These are phyloP conservation scores for Arrhopalites spinosus DNA, from an alignment of 2,888 invertebrate genomes.

Conservation along the genomic window DNA sequence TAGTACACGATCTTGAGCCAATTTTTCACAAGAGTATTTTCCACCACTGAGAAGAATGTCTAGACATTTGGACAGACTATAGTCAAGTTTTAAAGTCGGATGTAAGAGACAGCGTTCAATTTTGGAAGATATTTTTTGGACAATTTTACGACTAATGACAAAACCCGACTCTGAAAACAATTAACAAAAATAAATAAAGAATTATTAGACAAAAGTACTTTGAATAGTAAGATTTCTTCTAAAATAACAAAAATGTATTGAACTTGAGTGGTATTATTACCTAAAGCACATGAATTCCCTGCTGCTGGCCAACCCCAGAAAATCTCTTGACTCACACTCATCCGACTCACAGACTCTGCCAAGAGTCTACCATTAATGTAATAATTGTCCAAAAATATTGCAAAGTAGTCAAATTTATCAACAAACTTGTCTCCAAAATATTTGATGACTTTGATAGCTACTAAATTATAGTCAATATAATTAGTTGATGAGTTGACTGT, in stretches of 20 bases:
- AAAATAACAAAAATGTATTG: no score
- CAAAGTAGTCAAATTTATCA: conserved; percentile 91
- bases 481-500: not conserved
- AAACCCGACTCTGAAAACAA: conserved; percentile 42
- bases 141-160: conserved; percentile 39
- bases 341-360: conserved; percentile 71
- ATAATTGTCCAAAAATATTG: conserved; percentile 80
- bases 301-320: conserved; percentile 71
- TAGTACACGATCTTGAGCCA: not conserved
- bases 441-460: conserved; percentile 70
- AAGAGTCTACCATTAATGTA: conserved; percentile 82
- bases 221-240: no score
- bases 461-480: not conserved
- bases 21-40: not conserved
- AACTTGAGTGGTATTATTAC: no score
- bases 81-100: not conserved
- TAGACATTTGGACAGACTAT: conserved; percentile 30
- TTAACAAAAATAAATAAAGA: not conserved
- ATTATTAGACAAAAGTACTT: not conserved
- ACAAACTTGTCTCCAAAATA: conserved; percentile 87
- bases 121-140: conserved; percentile 36
- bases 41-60: not conserved
- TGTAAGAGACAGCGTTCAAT: conserved; percentile 36
- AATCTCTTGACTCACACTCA: conserved; percentile 83
- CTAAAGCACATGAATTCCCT: conserved; percentile 46